phyloP scores from a whole-genome alignment of 2,797 vertebrate genomes.

The Cuniculus paca region DNA sequence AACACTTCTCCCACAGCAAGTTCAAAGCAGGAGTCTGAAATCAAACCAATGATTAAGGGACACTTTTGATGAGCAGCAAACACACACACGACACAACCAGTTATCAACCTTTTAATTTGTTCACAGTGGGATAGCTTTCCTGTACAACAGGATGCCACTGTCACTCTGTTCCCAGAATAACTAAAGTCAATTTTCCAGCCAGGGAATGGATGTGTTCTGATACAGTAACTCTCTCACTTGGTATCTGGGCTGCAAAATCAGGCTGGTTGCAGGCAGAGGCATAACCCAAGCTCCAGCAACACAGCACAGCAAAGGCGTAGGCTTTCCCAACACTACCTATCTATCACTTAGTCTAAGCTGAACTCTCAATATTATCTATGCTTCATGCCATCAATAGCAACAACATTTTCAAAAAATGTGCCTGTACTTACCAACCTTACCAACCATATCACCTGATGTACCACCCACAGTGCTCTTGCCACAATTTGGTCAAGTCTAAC shows the following conservation, averaged over 20 bases:
- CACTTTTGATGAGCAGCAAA: neutral
- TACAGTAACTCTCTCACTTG: neutral
- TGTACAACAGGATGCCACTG: neutral
- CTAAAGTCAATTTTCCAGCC: neutral
- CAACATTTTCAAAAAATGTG: neutral
- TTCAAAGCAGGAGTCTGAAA: constrained; percentile 93
- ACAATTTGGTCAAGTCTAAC: neutral
- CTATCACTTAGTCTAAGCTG: neutral
- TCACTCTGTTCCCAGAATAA: neutral
- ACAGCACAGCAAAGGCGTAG: neutral
- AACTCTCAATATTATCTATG: neutral
- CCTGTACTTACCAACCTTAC: neutral
- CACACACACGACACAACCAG: neutral
- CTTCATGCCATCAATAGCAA: neutral
- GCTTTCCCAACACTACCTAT: neutral
- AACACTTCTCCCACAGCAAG: constrained; percentile 96
- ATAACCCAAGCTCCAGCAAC: neutral
- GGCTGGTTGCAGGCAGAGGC: neutral
- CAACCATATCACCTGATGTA: neutral
- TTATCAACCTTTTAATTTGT: neutral
- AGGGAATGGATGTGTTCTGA: neutral
- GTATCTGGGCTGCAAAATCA: neutral
- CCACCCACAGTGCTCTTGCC: neutral
- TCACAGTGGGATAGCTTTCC: neutral
- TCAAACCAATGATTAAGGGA: constrained; percentile 68